These are phyloP conservation scores for Hassar affinis DNA, from an alignment of 2,113 vertebrate genomes.

Conservation along the genomic window DNA sequence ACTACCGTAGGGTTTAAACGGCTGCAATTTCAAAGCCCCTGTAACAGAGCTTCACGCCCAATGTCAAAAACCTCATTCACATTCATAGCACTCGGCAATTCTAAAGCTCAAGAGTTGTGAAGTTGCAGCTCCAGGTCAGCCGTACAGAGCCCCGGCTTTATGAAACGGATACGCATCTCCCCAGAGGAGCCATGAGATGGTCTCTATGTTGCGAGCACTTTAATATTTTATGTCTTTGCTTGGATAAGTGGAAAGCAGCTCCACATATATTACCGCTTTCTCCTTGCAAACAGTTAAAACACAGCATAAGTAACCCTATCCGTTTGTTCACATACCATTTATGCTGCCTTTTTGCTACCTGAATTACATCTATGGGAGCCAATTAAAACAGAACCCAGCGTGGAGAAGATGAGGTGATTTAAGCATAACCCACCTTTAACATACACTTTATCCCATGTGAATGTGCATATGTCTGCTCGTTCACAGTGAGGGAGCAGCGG, in stretches of 20 bases:
- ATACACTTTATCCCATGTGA: conserved; percentile 24
- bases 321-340: not conserved
- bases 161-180: conserved; percentile 31
- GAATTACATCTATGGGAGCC: conserved; percentile 24
- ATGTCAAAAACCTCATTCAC: conserved; percentile 38
- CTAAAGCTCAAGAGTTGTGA: conserved; percentile 21
- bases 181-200: conserved; percentile 24
- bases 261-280: conserved; percentile 6
- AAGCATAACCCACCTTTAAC: conserved; percentile 37
- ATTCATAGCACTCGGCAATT: conserved; percentile 23
- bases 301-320: not conserved
- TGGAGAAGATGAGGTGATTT: conserved; percentile 7
- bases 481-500: not conserved
- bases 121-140: conserved; percentile 32
- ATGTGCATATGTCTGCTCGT: conserved; percentile 6
- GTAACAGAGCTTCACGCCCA: conserved; percentile 22
- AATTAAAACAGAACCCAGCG: conserved; percentile 47
- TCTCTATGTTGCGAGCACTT: conserved; percentile 33
- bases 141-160: conserved; percentile 29
- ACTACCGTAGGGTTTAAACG: conserved; percentile 7
- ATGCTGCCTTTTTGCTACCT: not conserved
- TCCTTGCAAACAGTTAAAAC: conserved; percentile 17
- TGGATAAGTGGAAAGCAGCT: conserved; percentile 21
- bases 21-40: not conserved
- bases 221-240: conserved; percentile 44